A percentile compares a stretch with the other conserved stretches of the same genome.
phyloP scores from a whole-genome alignment of 2,888 invertebrate genomes.

The Sinotaia quadrata region DNA sequence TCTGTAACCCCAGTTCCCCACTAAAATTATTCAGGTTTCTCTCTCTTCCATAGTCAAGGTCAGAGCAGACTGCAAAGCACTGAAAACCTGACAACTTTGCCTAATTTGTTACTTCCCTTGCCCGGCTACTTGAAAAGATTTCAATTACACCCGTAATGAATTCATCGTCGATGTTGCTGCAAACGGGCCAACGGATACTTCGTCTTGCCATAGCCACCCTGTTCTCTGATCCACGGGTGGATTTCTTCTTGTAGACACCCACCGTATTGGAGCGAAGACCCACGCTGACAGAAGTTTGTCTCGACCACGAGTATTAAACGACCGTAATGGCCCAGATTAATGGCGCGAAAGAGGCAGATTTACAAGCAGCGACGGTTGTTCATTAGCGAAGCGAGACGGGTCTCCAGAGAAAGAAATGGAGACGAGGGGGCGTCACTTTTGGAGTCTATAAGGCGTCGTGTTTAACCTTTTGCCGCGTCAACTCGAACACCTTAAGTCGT shows the following conservation, averaged over 20 bases:
- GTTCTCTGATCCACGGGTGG: background rate
- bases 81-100: background rate
- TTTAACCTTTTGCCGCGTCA: too few relatives aligned
- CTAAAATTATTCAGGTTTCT: too few relatives aligned
- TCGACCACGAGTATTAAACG: background rate
- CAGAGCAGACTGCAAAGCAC: too few relatives aligned
- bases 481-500: too few relatives aligned
- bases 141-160: conserved; percentile 15
- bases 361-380: background rate
- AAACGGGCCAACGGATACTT: conserved; percentile 3
- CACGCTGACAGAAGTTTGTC: too few relatives aligned
- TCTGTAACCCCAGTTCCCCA: too few relatives aligned
- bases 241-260: background rate
- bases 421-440: background rate
- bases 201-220: background rate
- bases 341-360: background rate
- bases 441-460: too few relatives aligned
- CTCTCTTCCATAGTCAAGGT: too few relatives aligned
- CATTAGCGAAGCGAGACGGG: background rate
- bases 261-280: background rate
- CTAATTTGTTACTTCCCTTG: background rate
- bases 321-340: background rate
- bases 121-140: conserved; percentile 9
- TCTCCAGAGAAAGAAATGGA: background rate
- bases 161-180: background rate